Evolutionary conservation across 1,140 invertebrate genomes (phyloP).

Genomic region (Olivierus martensii): DNA sequence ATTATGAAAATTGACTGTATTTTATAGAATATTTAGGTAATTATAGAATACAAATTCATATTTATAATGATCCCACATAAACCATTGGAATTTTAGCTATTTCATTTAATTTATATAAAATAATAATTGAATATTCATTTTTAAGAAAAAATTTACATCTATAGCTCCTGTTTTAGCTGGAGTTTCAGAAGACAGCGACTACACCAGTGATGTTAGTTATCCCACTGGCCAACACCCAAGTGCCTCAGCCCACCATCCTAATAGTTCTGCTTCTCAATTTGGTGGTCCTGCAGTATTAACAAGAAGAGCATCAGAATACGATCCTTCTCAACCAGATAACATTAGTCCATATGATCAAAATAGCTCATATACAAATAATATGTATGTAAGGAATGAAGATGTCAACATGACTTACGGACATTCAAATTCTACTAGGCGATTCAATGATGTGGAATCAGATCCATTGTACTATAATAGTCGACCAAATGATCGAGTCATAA

Average conservation of each 20-base stretch:
- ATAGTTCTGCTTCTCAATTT: conserved; percentile 73
- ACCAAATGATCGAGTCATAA: conserved; percentile 38
- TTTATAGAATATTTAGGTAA: too few relatives aligned
- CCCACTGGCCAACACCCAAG: conserved; percentile 40
- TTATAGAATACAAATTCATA: too few relatives aligned
- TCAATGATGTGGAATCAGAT: conserved; percentile 32
- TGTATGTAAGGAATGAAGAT: too few relatives aligned
- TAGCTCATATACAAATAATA: too few relatives aligned
- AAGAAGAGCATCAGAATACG: conserved; percentile 9
- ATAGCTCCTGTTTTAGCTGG: conserved; percentile 48
- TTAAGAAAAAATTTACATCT: background rate
- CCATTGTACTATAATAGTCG: conserved; percentile 82
- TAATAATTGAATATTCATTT: background rate
- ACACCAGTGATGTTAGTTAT: conserved; percentile 91
- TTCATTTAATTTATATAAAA: background rate
- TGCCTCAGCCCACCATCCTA: conserved; percentile 42
- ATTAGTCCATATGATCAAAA: conserved; percentile 49
- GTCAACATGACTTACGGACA: too few relatives aligned
- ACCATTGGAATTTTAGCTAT: too few relatives aligned
- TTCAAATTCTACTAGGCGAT: too few relatives aligned
- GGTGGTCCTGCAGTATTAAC: conserved; percentile 43
- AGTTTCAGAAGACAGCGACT: conserved; percentile 92
- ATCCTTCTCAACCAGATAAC: conserved; percentile 51
- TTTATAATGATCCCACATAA: too few relatives aligned
- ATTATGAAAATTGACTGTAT: too few relatives aligned